Conservation (phyloP, 2,113 vertebrate species). For the Aythya baeri region DNA sequence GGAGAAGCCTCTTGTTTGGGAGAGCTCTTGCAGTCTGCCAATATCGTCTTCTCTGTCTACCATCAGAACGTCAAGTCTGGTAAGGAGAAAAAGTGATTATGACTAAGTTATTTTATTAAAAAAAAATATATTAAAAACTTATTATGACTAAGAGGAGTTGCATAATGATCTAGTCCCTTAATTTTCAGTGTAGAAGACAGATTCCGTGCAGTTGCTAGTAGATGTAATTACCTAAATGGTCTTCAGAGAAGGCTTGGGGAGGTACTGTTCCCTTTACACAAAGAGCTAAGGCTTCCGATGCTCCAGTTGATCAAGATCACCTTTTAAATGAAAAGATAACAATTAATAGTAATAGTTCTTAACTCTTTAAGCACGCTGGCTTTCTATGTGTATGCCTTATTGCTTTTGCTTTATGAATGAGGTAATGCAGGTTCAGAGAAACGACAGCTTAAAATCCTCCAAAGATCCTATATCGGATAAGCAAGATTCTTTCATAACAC, state of each 20-base stretch:
- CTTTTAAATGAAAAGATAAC: not conserved
- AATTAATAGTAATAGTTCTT: not conserved
- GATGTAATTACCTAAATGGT: not conserved
- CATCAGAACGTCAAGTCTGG: constrained; percentile 80
- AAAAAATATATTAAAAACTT: no score
- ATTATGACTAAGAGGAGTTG: not conserved
- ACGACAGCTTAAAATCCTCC: not conserved
- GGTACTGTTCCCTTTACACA: not conserved
- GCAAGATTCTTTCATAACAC: not conserved
- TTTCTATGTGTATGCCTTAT: not conserved
- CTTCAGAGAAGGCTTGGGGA: not conserved
- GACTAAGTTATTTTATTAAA: no score
- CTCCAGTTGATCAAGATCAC: not conserved
- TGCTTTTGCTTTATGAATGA: not conserved
- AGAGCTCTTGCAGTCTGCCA: constrained; percentile 84
- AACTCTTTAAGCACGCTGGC: not conserved
- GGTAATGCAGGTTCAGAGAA: not conserved
- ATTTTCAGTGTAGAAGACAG: not conserved
- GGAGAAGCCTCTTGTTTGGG: constrained; percentile 89
- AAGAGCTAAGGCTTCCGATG: not conserved
- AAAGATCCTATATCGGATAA: not conserved
- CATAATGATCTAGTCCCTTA: constrained; percentile 3
- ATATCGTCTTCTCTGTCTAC: constrained; percentile 85
- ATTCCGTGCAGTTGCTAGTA: not conserved
- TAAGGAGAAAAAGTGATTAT: not conserved